These are phyloP conservation scores for Biston stratarius DNA, from an alignment of 2,888 invertebrate genomes.

Conservation along the genomic window DNA sequence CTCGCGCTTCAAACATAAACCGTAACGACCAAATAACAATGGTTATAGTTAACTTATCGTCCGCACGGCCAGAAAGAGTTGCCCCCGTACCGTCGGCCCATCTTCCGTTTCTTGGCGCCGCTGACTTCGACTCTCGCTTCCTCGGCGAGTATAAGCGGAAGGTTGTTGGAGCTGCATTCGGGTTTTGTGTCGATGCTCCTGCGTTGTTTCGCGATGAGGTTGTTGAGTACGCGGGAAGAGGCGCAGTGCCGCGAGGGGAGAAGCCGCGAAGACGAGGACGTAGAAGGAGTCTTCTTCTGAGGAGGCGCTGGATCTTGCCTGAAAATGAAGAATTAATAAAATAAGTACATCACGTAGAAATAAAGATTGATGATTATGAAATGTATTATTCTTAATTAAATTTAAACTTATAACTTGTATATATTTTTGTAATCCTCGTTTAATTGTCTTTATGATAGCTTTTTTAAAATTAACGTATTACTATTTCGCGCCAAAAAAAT, in stretches of 20 bases:
- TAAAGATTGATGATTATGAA: no score
- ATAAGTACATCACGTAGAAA: no score
- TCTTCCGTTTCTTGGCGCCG: slow-evolving; percentile 80
- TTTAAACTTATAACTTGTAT: no score
- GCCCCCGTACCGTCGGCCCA: slow-evolving; percentile 74
- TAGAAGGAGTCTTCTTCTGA: slow-evolving; percentile 25
- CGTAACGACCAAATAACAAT: not conserved
- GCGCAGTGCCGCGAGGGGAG: slow-evolving; percentile 67
- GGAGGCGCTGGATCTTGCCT: slow-evolving; percentile 35
- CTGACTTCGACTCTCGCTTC: slow-evolving; percentile 57
- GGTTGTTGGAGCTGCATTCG: slow-evolving; percentile 58
- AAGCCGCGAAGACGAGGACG: slow-evolving; percentile 41
- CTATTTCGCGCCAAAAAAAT: no score
- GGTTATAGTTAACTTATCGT: slow-evolving; percentile 58
- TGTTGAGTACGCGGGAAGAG: slow-evolving; percentile 67
- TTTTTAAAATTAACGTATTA: no score
- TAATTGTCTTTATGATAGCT: no score
- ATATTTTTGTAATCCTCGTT: no score
- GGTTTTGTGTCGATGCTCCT: slow-evolving; percentile 44
- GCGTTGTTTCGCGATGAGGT: slow-evolving; percentile 65
- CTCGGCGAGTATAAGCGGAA: slow-evolving; percentile 54
- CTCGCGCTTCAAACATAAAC: not conserved
- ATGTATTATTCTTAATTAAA: no score
- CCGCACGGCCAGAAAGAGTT: slow-evolving; percentile 81
- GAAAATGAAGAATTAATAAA: not conserved